These are phyloP conservation scores for Alligator sinensis DNA, from an alignment of 2,113 vertebrate species.

Conservation along the genomic window DNA sequence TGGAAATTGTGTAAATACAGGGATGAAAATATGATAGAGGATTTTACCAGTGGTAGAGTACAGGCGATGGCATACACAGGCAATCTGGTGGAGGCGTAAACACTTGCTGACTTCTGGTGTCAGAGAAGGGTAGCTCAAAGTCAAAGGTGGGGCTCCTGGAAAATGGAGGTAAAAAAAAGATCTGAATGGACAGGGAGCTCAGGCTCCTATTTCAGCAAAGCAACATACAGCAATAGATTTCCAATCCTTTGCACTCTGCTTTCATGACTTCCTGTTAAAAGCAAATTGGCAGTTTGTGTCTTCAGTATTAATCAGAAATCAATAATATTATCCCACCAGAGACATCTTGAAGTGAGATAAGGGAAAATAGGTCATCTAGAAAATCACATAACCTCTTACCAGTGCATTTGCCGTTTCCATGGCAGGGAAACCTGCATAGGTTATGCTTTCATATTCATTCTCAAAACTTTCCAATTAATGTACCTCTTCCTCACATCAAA, in stretches of 20 bases:
- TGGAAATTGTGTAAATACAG: no score
- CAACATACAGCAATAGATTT: background rate
- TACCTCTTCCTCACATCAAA: slow-evolving; percentile 55
- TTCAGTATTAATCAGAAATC: background rate
- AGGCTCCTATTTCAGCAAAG: background rate
- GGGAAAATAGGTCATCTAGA: background rate
- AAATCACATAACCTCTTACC: slow-evolving; percentile 2
- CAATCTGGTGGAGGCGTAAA: background rate
- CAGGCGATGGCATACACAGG: background rate
- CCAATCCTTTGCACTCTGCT: background rate
- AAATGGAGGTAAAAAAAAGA: background rate
- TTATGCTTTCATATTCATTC: background rate
- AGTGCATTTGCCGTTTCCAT: background rate
- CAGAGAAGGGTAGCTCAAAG: accelerated
- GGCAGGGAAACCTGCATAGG: background rate
- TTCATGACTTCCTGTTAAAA: background rate
- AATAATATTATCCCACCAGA: background rate
- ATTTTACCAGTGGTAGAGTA: background rate
- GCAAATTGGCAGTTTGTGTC: background rate
- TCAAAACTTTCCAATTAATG: slow-evolving; percentile 53
- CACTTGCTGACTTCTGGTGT: accelerated
- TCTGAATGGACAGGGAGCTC: background rate
- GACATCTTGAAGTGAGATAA: background rate
- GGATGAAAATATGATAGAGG: background rate
- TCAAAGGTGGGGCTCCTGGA: background rate